phyloP scores from a whole-genome alignment of 2,888 invertebrate species.

The Parnassius glacialis region DNA sequence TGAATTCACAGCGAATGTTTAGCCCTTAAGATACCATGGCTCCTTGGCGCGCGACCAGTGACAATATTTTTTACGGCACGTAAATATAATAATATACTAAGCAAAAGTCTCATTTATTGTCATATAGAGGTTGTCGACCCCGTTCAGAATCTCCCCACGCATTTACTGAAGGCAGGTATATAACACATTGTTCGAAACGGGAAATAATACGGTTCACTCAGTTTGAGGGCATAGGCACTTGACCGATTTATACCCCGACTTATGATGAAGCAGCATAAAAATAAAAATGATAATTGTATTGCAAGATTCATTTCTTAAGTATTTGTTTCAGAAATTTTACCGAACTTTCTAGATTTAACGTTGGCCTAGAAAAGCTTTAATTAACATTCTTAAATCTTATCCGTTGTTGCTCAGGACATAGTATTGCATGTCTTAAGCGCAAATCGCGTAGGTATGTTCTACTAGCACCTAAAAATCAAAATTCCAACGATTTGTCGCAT shows the following conservation, averaged over 20 bases:
- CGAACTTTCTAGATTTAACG: conserved; percentile 8
- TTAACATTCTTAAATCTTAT: not conserved
- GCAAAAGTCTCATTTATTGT: conserved; percentile 17
- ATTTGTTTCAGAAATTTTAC: conserved; percentile 6
- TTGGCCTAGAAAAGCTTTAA: conserved; percentile 11
- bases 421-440: no score
- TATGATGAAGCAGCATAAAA: conserved; percentile 17
- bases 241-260: conserved; percentile 24
- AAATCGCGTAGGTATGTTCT: no score
- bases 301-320: conserved; percentile 5
- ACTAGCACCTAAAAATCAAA: no score
- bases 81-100: conserved; percentile 6
- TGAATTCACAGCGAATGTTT: no score
- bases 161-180: conserved; percentile 56
- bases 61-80: conserved; percentile 2
- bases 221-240: conserved; percentile 50
- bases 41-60: not conserved
- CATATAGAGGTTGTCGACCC: conserved; percentile 61
- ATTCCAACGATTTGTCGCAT: no score
- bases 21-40: no score
- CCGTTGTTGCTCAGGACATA: not conserved
- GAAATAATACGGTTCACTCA: conserved; percentile 76
- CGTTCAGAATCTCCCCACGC: conserved; percentile 63
- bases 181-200: conserved; percentile 64
- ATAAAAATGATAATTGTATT: conserved; percentile 17